Percentiles rank a stretch among this genome's conserved stretches.
Evolutionary conservation across 2,888 invertebrate species (phyloP).

Genomic region (Synergus gifuensis): DNA sequence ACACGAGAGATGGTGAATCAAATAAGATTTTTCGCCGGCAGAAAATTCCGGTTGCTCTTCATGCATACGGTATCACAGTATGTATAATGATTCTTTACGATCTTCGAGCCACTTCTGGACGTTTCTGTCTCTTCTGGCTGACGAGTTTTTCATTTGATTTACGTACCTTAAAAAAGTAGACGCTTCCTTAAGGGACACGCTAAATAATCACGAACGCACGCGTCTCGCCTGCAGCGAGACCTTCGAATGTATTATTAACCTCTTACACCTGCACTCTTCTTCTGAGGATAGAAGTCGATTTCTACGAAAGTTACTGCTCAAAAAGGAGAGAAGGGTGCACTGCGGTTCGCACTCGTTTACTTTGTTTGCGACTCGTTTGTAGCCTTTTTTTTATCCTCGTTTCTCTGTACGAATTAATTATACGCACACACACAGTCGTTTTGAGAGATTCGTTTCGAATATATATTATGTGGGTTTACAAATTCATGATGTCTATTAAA

Average conservation of each 20-base stretch:
- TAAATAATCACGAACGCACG: constrained; percentile 65
- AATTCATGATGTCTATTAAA: neutral
- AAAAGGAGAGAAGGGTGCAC: constrained; percentile 34
- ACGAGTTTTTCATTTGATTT: constrained; percentile 49
- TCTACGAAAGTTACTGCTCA: constrained; percentile 35
- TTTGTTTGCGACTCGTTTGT: constrained; percentile 32
- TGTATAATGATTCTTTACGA: neutral
- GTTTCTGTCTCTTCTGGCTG: neutral
- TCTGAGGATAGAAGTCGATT: constrained; percentile 7
- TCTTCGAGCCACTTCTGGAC: neutral
- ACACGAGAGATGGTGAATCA: constrained; percentile 8
- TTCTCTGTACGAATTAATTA: constrained; percentile 34
- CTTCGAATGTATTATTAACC: constrained; percentile 41
- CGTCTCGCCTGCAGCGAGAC: constrained; percentile 41
- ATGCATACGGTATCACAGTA: constrained; percentile 48
- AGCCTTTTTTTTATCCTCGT: neutral
- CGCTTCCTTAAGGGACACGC: constrained; percentile 62
- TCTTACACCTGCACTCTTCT: constrained; percentile 37
- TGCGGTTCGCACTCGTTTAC: constrained; percentile 31
- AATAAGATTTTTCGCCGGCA: constrained; percentile 54
- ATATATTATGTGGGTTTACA: neutral
- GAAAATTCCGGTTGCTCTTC: constrained; percentile 62
- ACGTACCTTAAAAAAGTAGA: constrained; percentile 54
- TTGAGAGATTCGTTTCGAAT: constrained; percentile 2
- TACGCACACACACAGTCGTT: constrained; percentile 15